These are phyloP conservation scores for Lamprotornis superbus DNA, from an alignment of 2,113 vertebrate genomes.

Conservation along the genomic window DNA sequence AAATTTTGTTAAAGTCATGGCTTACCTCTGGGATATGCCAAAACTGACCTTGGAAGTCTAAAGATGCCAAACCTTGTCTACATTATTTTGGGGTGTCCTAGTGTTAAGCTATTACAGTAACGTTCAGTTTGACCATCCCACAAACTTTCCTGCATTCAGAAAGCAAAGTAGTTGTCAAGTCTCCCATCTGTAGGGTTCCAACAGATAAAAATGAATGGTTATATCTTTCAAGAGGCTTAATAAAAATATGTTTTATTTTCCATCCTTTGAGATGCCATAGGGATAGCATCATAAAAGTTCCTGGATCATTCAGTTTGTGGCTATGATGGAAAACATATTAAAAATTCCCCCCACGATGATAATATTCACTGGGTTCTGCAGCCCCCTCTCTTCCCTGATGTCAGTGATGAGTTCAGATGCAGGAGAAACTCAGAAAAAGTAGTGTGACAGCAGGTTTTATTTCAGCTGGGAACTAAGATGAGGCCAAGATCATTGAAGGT, in stretches of 20 bases:
- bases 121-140: neutral
- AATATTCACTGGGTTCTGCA: neutral
- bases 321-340: conserved; percentile 53
- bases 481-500: conserved; percentile 42
- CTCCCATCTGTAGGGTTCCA: neutral
- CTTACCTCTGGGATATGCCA: neutral
- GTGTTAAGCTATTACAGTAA: neutral
- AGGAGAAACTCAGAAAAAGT: neutral
- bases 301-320: conserved; percentile 2
- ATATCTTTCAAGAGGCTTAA: conserved; percentile 49
- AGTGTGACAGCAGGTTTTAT: conserved; percentile 30
- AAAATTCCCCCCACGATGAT: neutral
- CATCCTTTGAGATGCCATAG: neutral
- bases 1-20: neutral
- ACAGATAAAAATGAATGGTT: conserved; percentile 19
- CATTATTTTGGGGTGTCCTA: neutral
- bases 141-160: neutral
- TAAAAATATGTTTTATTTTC: conserved; percentile 66
- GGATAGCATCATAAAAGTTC: conserved; percentile 1
- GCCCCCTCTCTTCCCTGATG: neutral
- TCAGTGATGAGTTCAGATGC: conserved; percentile 22
- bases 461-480: conserved; percentile 26
- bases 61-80: neutral
- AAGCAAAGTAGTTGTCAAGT: neutral
- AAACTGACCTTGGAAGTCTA: neutral